Conservation (phyloP, 2,888 invertebrate species). For the Tenthredo amoena region DNA sequence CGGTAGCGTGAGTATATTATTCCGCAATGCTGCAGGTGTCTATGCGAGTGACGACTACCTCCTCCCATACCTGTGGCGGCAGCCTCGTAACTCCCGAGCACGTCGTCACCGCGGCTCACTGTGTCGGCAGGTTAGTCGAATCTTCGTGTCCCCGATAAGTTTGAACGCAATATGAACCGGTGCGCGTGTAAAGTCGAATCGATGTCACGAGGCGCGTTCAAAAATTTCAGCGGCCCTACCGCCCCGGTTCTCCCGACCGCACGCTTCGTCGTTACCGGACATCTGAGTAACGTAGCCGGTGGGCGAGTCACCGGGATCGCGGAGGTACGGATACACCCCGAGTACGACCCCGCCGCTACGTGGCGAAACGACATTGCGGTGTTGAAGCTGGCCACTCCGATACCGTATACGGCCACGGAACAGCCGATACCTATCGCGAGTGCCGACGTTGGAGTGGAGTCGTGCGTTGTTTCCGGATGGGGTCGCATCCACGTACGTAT, state of each 20-base stretch:
- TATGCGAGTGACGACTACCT: neutral
- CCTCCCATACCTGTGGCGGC: slow-evolving; percentile 29
- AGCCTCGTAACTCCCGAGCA: slow-evolving; percentile 39
- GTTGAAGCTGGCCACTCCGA: slow-evolving; percentile 36
- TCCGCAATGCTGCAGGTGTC: slow-evolving; percentile 20
- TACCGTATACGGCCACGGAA: slow-evolving; percentile 34
- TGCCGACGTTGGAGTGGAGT: neutral
- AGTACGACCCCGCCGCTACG: neutral
- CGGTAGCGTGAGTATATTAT: neutral
- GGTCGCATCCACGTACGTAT: slow-evolving; percentile 48
- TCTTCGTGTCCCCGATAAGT: neutral
- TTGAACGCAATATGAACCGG: neutral
- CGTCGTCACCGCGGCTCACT: slow-evolving; percentile 50
- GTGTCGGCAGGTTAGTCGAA: slow-evolving; percentile 36
- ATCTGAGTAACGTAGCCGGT: slow-evolving; percentile 16
- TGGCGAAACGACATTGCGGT: slow-evolving; percentile 44
- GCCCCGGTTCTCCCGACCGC: neutral
- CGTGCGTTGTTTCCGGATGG: slow-evolving; percentile 46
- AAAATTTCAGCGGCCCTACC: slow-evolving; percentile 5
- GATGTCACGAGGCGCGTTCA: neutral
- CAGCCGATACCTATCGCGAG: slow-evolving; percentile 38
- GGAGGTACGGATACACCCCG: slow-evolving; percentile 48
- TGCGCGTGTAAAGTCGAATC: neutral
- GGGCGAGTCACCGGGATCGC: slow-evolving; percentile 38
- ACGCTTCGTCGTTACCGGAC: slow-evolving; percentile 46